These are phyloP conservation scores for Dolichotis patagonum DNA, from an alignment of 2,113 vertebrate species.

Conservation along the genomic window DNA sequence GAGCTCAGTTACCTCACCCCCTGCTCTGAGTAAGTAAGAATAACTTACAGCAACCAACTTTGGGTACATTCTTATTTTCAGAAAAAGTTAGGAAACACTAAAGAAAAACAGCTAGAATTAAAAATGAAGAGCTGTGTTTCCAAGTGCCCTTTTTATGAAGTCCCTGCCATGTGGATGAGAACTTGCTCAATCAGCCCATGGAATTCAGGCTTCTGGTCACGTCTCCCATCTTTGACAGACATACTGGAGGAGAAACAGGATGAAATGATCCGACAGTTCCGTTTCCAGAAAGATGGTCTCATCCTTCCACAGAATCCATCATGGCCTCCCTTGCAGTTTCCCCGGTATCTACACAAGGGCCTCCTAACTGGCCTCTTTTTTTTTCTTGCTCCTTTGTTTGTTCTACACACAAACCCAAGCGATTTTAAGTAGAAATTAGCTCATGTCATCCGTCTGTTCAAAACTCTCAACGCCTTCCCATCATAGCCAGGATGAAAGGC, in stretches of 20 bases:
- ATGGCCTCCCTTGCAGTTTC: fast-evolving
- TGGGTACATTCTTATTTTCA: neutral
- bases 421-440: slow-evolving; percentile 19
- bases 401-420: neutral
- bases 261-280: too few species aligned
- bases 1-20: neutral
- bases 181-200: neutral
- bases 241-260: neutral
- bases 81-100: neutral
- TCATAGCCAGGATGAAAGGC: neutral
- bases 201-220: neutral
- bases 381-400: neutral
- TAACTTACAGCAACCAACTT: neutral
- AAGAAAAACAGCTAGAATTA: neutral
- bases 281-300: neutral
- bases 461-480: neutral
- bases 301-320: neutral
- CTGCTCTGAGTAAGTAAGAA: neutral
- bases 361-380: neutral
- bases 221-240: neutral
- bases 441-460: neutral
- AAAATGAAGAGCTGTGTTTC: neutral
- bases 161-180: neutral
- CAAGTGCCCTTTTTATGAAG: neutral
- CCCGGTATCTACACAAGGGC: neutral